Conservation (phyloP, 2,797 vertebrate genomes). For the Taenioides sp. region DNA sequence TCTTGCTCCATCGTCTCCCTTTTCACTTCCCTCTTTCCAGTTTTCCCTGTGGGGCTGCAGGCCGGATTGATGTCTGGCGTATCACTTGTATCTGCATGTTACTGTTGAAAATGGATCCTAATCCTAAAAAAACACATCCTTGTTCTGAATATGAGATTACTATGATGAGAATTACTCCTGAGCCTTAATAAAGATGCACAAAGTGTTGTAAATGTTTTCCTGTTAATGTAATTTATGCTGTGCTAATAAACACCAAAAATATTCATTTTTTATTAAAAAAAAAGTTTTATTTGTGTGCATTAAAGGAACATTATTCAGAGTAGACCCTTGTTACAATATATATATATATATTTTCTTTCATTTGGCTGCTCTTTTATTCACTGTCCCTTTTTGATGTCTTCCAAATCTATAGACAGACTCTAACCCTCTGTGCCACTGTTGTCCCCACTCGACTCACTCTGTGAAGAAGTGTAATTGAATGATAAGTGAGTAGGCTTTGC, state of each 20-base stretch:
- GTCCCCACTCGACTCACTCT: background rate
- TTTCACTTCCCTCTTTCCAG: conserved; percentile 37
- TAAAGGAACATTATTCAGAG: conserved; percentile 3
- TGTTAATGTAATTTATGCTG: background rate
- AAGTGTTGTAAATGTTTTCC: background rate
- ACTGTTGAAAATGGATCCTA: conserved; percentile 2
- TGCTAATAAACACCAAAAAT: no score
- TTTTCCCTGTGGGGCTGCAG: conserved; percentile 32
- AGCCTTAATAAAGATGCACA: background rate
- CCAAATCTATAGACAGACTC: background rate
- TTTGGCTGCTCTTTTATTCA: conserved; percentile 25
- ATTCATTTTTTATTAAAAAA: no score
- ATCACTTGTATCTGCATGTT: conserved; percentile 19
- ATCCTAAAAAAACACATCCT: conserved; percentile 14
- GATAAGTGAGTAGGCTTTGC: background rate
- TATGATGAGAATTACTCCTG: background rate
- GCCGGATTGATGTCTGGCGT: conserved; percentile 38
- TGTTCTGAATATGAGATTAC: conserved; percentile 1
- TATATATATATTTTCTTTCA: conserved; percentile 16
- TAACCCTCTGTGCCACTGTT: background rate
- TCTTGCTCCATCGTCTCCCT: conserved; percentile 38
- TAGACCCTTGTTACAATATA: conserved; percentile 32
- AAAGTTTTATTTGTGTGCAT: no score
- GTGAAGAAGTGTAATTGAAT: background rate
- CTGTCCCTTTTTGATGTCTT: background rate